Evolutionary conservation across 2,888 invertebrate genomes (phyloP).

Genomic region (Ophonus ardosiacus): DNA sequence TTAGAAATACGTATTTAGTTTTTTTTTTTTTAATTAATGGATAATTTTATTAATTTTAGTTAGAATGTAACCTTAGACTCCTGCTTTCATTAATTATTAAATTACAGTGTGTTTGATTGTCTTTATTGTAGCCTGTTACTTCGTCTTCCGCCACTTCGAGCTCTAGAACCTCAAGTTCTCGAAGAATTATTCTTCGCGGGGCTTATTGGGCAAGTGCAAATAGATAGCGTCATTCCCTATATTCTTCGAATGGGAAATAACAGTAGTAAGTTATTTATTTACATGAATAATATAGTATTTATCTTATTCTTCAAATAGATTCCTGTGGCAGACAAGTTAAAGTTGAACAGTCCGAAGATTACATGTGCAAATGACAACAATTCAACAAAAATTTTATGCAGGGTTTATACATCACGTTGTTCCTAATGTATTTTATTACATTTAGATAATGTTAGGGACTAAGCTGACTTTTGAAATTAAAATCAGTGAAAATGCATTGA

Average conservation of each 20-base stretch:
- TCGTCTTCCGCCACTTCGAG: constrained; percentile 84
- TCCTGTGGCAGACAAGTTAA: constrained; percentile 71
- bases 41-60: no score
- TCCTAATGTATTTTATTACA: constrained; percentile 30
- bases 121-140: constrained; percentile 78
- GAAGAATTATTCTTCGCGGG: constrained; percentile 96
- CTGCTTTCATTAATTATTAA: no score
- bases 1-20: no score
- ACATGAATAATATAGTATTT: background rate
- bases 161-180: constrained; percentile 85
- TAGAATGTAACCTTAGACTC: no score
- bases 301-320: constrained; percentile 61
- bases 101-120: background rate
- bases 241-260: constrained; percentile 82
- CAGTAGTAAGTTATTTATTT: constrained; percentile 65
- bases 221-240: constrained; percentile 96
- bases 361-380: constrained; percentile 70
- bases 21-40: no score
- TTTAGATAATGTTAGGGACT: constrained; percentile 31
- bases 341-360: constrained; percentile 72
- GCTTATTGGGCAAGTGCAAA: constrained; percentile 94
- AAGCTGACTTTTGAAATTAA: constrained; percentile 2
- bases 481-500: background rate
- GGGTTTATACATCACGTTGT: constrained; percentile 32
- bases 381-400: constrained; percentile 21